Conservation (phyloP, 2,113 vertebrate genomes). For the Bombycilla garrulus region DNA sequence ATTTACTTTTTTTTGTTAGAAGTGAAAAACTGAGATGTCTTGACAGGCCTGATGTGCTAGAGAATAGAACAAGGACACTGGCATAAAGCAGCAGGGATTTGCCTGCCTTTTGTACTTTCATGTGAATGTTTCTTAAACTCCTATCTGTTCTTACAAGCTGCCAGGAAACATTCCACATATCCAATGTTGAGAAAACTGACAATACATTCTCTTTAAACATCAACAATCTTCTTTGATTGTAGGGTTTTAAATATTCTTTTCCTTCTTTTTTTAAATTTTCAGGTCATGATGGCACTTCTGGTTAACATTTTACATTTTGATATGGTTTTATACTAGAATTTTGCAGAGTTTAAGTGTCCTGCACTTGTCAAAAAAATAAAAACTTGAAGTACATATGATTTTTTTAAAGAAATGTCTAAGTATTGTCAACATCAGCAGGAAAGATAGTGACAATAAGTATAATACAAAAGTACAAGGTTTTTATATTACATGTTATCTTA, state of each 20-base stretch:
- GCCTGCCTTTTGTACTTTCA: conserved; percentile 38
- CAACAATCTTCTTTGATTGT: conserved; percentile 9
- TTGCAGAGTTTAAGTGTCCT: conserved; percentile 34
- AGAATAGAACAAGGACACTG: background rate
- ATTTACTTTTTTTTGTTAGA: conserved; percentile 54
- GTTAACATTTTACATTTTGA: conserved; percentile 61
- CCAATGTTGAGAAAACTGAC: conserved; percentile 33
- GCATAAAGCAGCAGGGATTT: conserved; percentile 36
- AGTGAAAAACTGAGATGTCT: background rate
- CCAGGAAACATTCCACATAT: conserved; percentile 9
- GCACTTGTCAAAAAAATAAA: conserved; percentile 59
- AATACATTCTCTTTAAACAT: conserved; percentile 46
- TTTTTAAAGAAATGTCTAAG: background rate
- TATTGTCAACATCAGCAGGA: conserved; percentile 20
- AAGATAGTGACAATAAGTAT: background rate
- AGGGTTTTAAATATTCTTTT: conserved; percentile 23
- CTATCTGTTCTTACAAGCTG: conserved; percentile 48
- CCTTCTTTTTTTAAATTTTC: background rate
- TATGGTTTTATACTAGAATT: conserved; percentile 56
- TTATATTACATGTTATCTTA: conserved; percentile 22
- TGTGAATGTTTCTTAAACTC: conserved; percentile 39
- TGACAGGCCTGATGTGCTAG: background rate
- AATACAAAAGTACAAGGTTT: background rate
- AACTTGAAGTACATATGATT: conserved; percentile 6
- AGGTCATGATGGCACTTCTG: conserved; percentile 12